phyloP scores from a whole-genome alignment of 2,888 invertebrate species.

The Spodoptera exigua region DNA sequence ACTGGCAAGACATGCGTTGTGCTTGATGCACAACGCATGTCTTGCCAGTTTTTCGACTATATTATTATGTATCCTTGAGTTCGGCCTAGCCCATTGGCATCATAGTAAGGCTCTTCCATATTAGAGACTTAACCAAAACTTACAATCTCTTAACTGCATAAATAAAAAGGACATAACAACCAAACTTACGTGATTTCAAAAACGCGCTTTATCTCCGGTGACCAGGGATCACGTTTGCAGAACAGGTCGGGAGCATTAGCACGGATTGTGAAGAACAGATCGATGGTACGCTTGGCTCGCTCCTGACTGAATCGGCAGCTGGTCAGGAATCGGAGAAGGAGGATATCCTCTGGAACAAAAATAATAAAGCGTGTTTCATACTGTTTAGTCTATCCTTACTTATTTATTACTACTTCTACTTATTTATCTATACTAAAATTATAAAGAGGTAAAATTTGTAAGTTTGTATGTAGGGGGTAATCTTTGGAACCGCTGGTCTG shows the following conservation, averaged over 20 bases:
- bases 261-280: slow-evolving; percentile 89
- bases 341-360: slow-evolving; percentile 85
- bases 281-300: slow-evolving; percentile 88
- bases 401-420: no score
- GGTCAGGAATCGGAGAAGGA: slow-evolving; percentile 88
- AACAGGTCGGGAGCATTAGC: slow-evolving; percentile 90
- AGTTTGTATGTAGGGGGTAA: no score
- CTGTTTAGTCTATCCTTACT: no score
- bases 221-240: slow-evolving; percentile 88
- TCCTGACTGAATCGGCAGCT: slow-evolving; percentile 89
- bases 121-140: background rate
- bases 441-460: no score
- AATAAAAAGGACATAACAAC: background rate
- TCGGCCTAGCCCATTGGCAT: no score
- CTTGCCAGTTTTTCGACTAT: no score
- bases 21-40: no score
- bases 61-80: no score
- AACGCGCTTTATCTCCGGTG: slow-evolving; percentile 85
- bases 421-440: no score
- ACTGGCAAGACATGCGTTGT: no score
- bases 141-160: background rate
- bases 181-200: slow-evolving; percentile 88
- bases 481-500: no score
- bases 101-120: background rate
- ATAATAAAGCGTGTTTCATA: no score